Percentiles rank a stretch among this genome's conserved stretches.
Conservation (phyloP, 1,140 invertebrate species). For the Ganaspis sp. region DNA sequence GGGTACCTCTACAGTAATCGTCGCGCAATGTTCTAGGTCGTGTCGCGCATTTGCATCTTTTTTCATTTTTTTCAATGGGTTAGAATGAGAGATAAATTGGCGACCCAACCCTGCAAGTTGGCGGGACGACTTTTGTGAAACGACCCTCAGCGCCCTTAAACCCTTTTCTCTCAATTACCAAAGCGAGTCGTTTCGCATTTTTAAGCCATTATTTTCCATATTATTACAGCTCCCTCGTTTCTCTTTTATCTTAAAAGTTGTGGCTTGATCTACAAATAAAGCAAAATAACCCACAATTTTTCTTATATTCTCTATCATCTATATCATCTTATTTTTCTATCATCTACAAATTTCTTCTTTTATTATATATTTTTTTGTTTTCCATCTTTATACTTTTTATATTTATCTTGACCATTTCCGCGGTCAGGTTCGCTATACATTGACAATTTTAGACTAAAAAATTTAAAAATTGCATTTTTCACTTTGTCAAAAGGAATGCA, state of each 20-base stretch:
- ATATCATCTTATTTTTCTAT: no score
- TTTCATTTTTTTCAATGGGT: not conserved
- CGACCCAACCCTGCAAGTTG: not conserved
- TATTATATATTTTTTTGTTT: no score
- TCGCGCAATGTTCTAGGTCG: not conserved
- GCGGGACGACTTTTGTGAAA: not conserved
- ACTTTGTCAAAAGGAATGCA: no score
- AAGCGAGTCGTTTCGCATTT: slow-evolving; percentile 51
- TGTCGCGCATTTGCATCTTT: not conserved
- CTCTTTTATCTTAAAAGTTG: slow-evolving; percentile 51
- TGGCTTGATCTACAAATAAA: not conserved
- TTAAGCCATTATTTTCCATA: slow-evolving; percentile 64
- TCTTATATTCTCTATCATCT: no score
- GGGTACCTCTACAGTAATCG: not conserved
- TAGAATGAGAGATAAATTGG: not conserved
- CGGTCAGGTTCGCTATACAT: no score
- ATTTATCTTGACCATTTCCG: no score
- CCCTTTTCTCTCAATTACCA: slow-evolving; percentile 43
- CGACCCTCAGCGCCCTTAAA: slow-evolving; percentile 52
- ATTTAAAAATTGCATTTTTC: no score
- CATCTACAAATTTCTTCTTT: no score
- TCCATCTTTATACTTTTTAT: no score
- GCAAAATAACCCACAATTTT: no score
- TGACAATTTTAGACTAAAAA: no score
- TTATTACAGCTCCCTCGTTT: slow-evolving; percentile 48